phyloP scores from a whole-genome alignment of 2,797 vertebrate species.

The Pantherophis alleghaniensis region DNA sequence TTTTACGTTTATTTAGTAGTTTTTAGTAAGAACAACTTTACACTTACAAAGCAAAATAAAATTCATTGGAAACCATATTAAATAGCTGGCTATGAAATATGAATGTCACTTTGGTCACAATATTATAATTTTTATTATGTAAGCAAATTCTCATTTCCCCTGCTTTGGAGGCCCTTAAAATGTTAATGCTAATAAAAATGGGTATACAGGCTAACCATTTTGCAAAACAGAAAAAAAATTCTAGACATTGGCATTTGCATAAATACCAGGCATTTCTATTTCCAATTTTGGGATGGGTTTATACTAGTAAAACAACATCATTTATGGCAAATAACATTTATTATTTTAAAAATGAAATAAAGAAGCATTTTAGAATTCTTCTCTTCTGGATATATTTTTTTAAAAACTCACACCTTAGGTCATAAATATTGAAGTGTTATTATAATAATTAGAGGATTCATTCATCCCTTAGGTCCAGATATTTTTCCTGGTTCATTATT shows the following conservation, averaged over 20 bases:
- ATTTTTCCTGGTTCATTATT: background rate
- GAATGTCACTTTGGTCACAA: constrained; percentile 28
- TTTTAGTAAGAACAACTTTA: background rate
- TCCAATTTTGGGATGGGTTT: background rate
- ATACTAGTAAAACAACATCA: background rate
- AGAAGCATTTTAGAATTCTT: background rate
- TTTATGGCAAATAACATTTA: background rate
- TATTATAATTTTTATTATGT: constrained; percentile 56
- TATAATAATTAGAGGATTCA: background rate
- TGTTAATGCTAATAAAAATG: background rate
- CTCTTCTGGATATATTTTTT: background rate
- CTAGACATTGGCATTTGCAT: background rate
- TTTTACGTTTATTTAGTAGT: constrained; percentile 45
- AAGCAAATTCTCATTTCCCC: constrained; percentile 41
- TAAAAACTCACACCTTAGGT: background rate
- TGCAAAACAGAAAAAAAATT: constrained; percentile 10
- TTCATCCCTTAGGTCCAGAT: background rate
- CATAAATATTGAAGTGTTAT: background rate
- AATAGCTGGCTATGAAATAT: too few relatives aligned
- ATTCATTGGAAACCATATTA: constrained; percentile 52
- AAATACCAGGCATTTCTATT: constrained; percentile 11
- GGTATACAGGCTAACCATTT: background rate
- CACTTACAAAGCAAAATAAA: background rate
- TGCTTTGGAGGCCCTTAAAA: constrained; percentile 36
- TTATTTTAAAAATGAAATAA: background rate